Conservation (phyloP, 2,113 vertebrate genomes). For the Copsychus sechellarum region DNA sequence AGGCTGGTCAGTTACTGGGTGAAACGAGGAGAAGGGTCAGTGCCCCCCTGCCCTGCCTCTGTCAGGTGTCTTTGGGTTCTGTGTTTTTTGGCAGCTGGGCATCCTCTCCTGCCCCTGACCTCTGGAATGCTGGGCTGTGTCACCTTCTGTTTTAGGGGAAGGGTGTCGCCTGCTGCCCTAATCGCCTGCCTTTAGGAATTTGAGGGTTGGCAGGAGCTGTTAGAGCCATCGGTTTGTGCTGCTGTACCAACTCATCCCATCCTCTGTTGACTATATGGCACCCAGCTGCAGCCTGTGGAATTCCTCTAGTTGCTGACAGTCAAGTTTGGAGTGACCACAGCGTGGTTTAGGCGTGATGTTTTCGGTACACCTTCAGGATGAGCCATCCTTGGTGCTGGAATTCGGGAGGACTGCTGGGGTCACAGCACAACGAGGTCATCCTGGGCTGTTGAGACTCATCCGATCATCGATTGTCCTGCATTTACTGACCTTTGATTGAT, state of each 20-base stretch:
- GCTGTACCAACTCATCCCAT: rapidly evolving
- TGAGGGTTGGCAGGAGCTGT: not conserved
- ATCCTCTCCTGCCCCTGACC: not conserved
- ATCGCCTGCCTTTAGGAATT: not conserved
- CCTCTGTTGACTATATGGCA: rapidly evolving
- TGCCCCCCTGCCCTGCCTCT: not conserved
- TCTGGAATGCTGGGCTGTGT: not conserved
- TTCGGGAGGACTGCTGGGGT: rapidly evolving
- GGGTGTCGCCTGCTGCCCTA: not conserved
- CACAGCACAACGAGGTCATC: not conserved
- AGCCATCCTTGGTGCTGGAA: not conserved
- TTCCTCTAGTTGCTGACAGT: not conserved
- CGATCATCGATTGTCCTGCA: not conserved
- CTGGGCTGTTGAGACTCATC: not conserved
- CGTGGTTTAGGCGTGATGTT: not conserved
- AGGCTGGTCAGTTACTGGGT: not conserved
- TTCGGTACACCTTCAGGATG: rapidly evolving
- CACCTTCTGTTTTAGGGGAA: not conserved
- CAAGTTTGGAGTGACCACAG: not conserved
- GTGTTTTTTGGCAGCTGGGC: conserved; percentile 1
- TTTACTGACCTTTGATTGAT: not conserved
- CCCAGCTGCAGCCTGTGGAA: not conserved
- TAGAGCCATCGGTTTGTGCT: rapidly evolving
- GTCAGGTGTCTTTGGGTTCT: not conserved
- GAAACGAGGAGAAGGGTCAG: not conserved